These are phyloP conservation scores for Notolabrus celidotus DNA, from an alignment of 2,797 vertebrate genomes.

Conservation along the genomic window DNA sequence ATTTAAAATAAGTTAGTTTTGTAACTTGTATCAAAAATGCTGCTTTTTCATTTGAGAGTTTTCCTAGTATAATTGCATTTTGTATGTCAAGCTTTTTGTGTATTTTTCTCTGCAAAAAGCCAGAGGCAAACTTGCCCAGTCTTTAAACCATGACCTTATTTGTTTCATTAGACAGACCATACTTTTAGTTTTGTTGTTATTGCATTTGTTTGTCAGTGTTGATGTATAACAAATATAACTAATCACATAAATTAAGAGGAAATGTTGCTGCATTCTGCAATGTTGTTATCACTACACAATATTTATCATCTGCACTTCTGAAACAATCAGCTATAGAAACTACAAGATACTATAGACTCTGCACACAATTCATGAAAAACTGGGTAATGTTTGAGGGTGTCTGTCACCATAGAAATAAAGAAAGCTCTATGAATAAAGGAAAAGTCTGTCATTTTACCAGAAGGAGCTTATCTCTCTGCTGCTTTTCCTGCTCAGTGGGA, in stretches of 20 bases:
- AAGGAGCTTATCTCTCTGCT: not conserved
- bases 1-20: no score
- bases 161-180: not conserved
- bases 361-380: not conserved
- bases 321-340: not conserved
- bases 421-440: not conserved
- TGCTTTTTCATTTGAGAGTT: not conserved
- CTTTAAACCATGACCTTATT: not conserved
- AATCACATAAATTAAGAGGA: conserved; percentile 2
- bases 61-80: not conserved
- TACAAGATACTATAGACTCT: not conserved
- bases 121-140: not conserved
- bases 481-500: not conserved
- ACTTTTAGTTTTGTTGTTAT: not conserved
- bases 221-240: not conserved
- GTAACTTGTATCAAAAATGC: not conserved
- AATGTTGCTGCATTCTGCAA: not conserved
- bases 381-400: not conserved
- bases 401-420: not conserved
- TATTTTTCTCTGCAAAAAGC: not conserved
- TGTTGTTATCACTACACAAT: not conserved
- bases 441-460: not conserved
- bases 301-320: not conserved
- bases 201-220: conserved; percentile 5
- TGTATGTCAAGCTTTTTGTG: not conserved